Evolutionary conservation across 2,888 invertebrate species (phyloP), one percentile per base, ranked within the genome.

Genomic region (Axea sp.): DNA sequence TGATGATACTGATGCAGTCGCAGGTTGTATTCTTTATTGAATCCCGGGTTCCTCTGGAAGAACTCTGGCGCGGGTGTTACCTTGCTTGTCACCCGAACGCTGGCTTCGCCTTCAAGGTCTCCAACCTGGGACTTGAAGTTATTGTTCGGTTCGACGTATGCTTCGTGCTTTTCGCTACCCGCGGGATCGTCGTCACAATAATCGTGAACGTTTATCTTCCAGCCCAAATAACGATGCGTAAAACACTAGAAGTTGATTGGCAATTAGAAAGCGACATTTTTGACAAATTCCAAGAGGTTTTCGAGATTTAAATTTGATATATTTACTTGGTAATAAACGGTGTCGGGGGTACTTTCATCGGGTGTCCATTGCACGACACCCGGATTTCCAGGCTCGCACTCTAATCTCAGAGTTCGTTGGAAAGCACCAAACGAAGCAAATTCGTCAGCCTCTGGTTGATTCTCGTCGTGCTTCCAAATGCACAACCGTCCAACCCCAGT

Each of bases 181-280:
- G 90, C 89, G 0, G 88, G 88, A 9, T 77, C 69, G 0, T 85
- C 82, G 76, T 95, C 94, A 83, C 96, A 96, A 37, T 91, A 90
- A 86, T 98, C 96, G 76, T 94, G 90, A 0, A 98, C 96, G 87
- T 95, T 93, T 81, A 98, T 97, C 89, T 96, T 96, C 96, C 97
- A 97, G 43, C 98, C 98, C 82, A 98, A 92, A 86, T 97, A 93
- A 74, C 96, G 94, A 87, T 97, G 96, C 2, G 96, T 94, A 90
- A 93, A 97, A 87, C 97, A 97, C 94, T 98, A 90, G n/a, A 69
- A 60, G 4, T 19, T 19, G 4, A 19, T 19, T 19, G 4, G 3
- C 2, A 19, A 19, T 19, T 3, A 35, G 7, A n/a, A n/a, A n/a
- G n/a, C n/a, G n/a, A n/a, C n/a, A n/a, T n/a, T n/a, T n/a, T n/a